A percentile compares a stretch with the other conserved stretches of the same genome.
phyloP scores from a whole-genome alignment of 1,140 invertebrate species.

The Bradysia coprophila region DNA sequence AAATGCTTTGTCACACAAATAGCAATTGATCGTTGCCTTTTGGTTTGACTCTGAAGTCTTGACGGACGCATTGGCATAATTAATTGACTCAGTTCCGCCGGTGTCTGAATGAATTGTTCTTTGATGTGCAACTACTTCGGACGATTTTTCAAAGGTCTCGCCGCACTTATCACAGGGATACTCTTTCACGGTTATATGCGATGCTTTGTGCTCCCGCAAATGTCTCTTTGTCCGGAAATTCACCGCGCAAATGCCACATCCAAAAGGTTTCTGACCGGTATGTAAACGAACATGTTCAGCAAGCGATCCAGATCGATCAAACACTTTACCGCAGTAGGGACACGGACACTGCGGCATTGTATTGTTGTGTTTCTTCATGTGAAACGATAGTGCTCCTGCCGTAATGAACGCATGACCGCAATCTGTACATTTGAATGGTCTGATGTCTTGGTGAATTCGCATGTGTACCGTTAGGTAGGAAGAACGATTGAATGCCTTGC shows the following conservation, averaged over 20 bases:
- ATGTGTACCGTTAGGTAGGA: constrained; percentile 3
- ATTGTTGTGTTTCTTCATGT: constrained; percentile 23
- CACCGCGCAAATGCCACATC: constrained; percentile 16
- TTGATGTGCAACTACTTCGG: no score
- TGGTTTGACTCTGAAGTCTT: no score
- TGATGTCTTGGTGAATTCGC: constrained; percentile 3
- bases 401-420: constrained; percentile 2
- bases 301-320: background rate
- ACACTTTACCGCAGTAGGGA: constrained; percentile 2
- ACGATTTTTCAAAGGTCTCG: no score
- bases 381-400: constrained; percentile 19
- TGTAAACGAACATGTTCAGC: constrained; percentile 3
- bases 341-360: constrained; percentile 23
- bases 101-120: no score
- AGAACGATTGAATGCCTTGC: background rate
- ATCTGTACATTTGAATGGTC: constrained; percentile 1
- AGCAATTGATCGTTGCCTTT: no score
- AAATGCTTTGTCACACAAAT: no score
- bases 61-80: no score
- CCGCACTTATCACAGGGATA: no score
- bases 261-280: constrained; percentile 4
- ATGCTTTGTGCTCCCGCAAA: background rate
- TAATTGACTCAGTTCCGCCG: no score
- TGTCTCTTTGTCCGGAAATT: constrained; percentile 14
- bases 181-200: no score